Evolutionary conservation across 1,140 invertebrate species (phyloP), one percentile per base, ranked within the genome.

Genomic region (Ooceraea biroi): DNA sequence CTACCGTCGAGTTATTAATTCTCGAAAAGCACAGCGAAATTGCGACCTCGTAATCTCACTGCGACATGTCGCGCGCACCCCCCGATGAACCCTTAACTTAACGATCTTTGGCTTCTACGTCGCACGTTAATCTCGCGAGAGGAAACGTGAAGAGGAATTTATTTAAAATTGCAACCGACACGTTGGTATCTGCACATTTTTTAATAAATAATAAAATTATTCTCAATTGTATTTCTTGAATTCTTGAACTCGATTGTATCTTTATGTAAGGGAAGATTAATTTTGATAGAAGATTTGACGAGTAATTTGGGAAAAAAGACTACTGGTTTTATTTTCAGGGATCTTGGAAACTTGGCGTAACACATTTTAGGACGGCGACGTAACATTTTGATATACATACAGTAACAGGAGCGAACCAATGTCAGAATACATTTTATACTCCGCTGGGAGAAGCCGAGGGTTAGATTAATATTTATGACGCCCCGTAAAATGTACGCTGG

Each of bases 401-500:
- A n/a, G 14, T 57, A 80, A 71, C 17, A 30, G 22, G 30, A 17
- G 5, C n/a, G 0, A 71, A 80, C 36, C 36, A 69, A 71, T 71
- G 76, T 80, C 50, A 3, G 25, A 71, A 19, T 63, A 80, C 36
- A 22, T 71, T 71, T 63, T 71, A 17, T 19, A 69, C 1, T 14
- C 22, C 76, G 44, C 12, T 71, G 76, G 36, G 65, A 71, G 22
- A 22, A 14, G 27, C 22, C n/a, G 36, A 57, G 50, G 41, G 65
- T 80, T 30, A 71, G 50, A 80, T 80, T 77, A 66, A 77, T 77
- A 77, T 77, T 71, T 80, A 80, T 58, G 76, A 22, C 12, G 41
- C 8, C 55, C 12, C 50, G 10, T 80, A 80, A 80, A 80, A 80
- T 57, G 44, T 58, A 41, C 69, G 14, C 76, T 57, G 55, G 76